Conservation (phyloP, 2,888 invertebrate genomes). For the Balanococcus diminutus region DNA sequence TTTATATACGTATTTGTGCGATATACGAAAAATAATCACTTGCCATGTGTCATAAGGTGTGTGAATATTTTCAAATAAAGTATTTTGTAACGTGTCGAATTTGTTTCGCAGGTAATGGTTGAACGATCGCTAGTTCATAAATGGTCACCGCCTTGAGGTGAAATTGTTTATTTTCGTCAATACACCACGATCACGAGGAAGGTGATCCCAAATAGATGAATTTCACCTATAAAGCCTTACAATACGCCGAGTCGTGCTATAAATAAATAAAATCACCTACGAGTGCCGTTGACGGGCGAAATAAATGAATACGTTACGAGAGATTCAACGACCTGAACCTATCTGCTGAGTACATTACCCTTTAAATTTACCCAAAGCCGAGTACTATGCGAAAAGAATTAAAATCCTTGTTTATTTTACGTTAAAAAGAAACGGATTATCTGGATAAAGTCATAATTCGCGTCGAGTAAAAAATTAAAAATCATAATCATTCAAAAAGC, state of each 20-base stretch:
- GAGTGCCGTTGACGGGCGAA: background rate
- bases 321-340: background rate
- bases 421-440: background rate
- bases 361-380: background rate
- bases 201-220: background rate
- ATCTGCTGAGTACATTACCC: background rate
- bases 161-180: background rate
- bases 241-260: background rate
- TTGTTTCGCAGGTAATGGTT: background rate
- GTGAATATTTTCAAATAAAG: background rate
- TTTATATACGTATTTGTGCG: background rate
- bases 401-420: background rate
- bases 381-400: background rate
- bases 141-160: too few species aligned
- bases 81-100: background rate
- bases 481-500: background rate
- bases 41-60: background rate
- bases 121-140: background rate
- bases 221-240: background rate
- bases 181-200: background rate
- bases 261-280: background rate
- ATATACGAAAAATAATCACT: background rate
- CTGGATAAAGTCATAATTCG: background rate
- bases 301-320: background rate
- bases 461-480: background rate